Base-by-base conservation (phyloP, 1,140 invertebrate genomes). In the Drosophila paulistorum region DNA sequence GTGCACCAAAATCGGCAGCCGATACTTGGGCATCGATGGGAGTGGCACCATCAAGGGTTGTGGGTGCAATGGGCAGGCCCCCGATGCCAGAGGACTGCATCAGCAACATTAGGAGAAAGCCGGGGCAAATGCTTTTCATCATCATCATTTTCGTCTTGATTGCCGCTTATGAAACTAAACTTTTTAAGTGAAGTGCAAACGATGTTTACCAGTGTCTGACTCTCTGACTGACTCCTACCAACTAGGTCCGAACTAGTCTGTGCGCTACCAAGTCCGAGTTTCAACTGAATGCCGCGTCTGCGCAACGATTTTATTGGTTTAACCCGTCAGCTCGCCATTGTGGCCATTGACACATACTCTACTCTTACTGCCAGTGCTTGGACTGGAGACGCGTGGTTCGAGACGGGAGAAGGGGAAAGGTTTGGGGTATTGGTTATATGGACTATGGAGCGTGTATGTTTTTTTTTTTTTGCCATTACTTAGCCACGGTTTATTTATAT, bases 231-330 rank as follows among this genome's bases (percentile, higher is more conserved):
- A 39, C 35, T 60, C 35, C 35, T 26, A 35, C 37, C 17, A 23
- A 17, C 37, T 39, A 11, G 35, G 58, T 39, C 58, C 33, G 58
- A 20, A 23, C 41, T 10, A 30, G 79, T 81, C 77, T 68, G 64
- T 48, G 63, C 79, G 48, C 68, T 68, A 42, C 71, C 67, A 71
- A 73, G 54, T 81, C 74, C 79, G 73, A 90, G 66, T 72, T 72
- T 78, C 71, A 74, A 90, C 86, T 90, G 86, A 90, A 65, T 57
- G 39, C 59, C 33, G 86, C 77, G 84, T 72, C 79, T 83, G 82
- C 86, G 86, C 86, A 90, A 90, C 82, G 68, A 71, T 87, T 87
- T 79, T 83, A 83, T 80, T 72, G 81, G 64, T 67, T 79, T 83
- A 84, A 83, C 71, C 74, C 55, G 67, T 57, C 58, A 57, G 59